Base-by-base conservation (phyloP, 2,797 vertebrate species). In the Pagetopsis macropterus region DNA sequence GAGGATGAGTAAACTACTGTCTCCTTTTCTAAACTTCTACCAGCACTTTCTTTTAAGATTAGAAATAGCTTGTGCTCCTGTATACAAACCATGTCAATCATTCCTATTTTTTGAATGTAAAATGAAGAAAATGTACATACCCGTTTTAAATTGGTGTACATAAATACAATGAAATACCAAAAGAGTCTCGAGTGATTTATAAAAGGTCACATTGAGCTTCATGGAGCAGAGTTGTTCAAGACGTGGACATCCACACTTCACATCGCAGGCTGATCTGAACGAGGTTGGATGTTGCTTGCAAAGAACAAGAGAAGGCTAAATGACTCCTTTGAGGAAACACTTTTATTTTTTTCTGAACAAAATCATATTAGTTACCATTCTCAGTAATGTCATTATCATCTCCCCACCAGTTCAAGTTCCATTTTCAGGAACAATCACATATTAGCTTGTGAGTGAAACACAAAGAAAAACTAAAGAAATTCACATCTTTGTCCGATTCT, bases 301-400 rank as follows among this genome's bases (percentile, higher is more conserved):
- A 80, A 67, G 33, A 75, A 81, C 14, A 49, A 50, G 31, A 79
- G 19, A 71, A 37, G 33, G 31, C 5, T 43, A 19, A 68, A 58
- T 21, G 41, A 84, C 90, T 86, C 73, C 17, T 87, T 91, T 87
- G 79, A 84, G 82, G 94, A 94, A 95, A 8, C 96, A 91, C 76
- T 81, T 97, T 96, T 95, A 94, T 92, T 95, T 91, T 91, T 91
- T 93, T 93, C 94, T 96, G 94, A 96, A 97, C 96, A 98, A 96
- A 91, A 95, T 96, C 91, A 93, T 95, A 95, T 96, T 94, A 94
- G 91, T 94, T 91, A 91, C 92, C 72, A 93, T 94, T 91, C 94
- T 95, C 89, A 91, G 84, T 90, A 91, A 91, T 91, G 91, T 88
- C 88, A 78, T 88, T 87, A 94, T 89, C 86, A 82, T 75, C 91